These are phyloP conservation scores for Pseudochirops cupreus DNA, from an alignment of 2,797 vertebrate species.

Conservation along the genomic window DNA sequence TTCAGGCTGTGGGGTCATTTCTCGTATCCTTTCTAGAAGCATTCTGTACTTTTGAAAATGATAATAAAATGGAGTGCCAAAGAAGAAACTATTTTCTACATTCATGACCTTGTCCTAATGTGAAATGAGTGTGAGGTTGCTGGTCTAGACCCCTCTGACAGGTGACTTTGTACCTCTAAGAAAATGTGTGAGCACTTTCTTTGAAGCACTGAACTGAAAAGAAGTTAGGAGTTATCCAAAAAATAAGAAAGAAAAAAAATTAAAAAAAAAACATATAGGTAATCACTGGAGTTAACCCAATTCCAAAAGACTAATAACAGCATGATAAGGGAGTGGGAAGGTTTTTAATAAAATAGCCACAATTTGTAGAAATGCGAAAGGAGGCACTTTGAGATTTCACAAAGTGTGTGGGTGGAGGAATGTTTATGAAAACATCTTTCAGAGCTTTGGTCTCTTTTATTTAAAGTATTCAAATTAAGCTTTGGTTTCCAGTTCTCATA, in stretches of 20 bases:
- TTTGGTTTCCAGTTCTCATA: background rate
- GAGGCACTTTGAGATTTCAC: background rate
- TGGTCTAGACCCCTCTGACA: background rate
- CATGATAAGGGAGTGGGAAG: background rate
- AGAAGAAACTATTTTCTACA: background rate
- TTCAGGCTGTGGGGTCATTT: background rate
- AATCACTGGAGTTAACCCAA: background rate
- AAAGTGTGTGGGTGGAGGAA: background rate
- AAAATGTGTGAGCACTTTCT: background rate
- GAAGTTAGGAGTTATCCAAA: background rate
- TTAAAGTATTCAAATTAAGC: background rate
- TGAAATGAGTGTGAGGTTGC: background rate
- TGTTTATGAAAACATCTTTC: conserved; percentile 10
- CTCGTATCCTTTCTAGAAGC: background rate
- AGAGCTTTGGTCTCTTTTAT: background rate
- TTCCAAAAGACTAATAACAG: background rate
- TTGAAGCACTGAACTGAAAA: background rate
- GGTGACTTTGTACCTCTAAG: background rate
- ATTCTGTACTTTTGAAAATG: background rate
- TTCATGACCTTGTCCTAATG: background rate
- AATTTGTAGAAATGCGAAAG: conserved; percentile 10
- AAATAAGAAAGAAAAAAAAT: background rate
- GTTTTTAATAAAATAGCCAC: background rate
- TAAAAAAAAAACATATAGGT: background rate
- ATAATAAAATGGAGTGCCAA: background rate